Percentiles rank a stretch among this genome's conserved stretches.
These are phyloP conservation scores for Oryzias celebensis DNA, from an alignment of 2,113 vertebrate species.

Conservation along the genomic window DNA sequence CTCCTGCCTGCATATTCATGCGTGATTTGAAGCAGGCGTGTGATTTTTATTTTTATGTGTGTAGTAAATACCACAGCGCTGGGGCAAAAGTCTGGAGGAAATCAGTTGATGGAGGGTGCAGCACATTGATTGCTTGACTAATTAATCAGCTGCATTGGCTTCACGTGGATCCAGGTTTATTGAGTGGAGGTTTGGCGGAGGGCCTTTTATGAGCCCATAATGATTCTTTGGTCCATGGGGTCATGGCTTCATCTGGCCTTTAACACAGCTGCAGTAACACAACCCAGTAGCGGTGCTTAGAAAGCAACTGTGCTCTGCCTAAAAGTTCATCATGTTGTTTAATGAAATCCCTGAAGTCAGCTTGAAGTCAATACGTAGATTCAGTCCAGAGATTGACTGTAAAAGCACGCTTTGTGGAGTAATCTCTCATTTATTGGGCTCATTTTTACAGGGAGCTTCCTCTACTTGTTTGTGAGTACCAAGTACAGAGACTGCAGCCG, in stretches of 20 bases:
- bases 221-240: slow-evolving; percentile 65
- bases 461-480: slow-evolving; percentile 42
- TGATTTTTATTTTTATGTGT: slow-evolving; percentile 4
- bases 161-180: slow-evolving; percentile 66
- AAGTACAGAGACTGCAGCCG: slow-evolving; percentile 31
- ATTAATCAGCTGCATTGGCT: slow-evolving; percentile 76
- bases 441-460: slow-evolving; percentile 51
- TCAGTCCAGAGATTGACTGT: slow-evolving; percentile 17
- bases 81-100: slow-evolving; percentile 57
- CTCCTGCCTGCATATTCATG: slow-evolving; percentile 10
- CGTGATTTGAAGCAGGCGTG: neutral
- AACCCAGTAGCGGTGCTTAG: slow-evolving; percentile 39
- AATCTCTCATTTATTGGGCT: slow-evolving; percentile 47
- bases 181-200: slow-evolving; percentile 63
- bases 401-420: slow-evolving; percentile 23
- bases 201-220: slow-evolving; percentile 74
- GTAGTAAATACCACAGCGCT: slow-evolving; percentile 63
- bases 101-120: slow-evolving; percentile 62
- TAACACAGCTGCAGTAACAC: slow-evolving; percentile 48
- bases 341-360: slow-evolving; percentile 28
- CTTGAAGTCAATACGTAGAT: slow-evolving; percentile 23
- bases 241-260: slow-evolving; percentile 65
- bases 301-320: slow-evolving; percentile 27
- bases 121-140: slow-evolving; percentile 76
- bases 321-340: slow-evolving; percentile 22